Evolutionary conservation across 2,113 vertebrate genomes (phyloP), one percentile per base, ranked within the genome.

Genomic region (Myotis brandtii): DNA sequence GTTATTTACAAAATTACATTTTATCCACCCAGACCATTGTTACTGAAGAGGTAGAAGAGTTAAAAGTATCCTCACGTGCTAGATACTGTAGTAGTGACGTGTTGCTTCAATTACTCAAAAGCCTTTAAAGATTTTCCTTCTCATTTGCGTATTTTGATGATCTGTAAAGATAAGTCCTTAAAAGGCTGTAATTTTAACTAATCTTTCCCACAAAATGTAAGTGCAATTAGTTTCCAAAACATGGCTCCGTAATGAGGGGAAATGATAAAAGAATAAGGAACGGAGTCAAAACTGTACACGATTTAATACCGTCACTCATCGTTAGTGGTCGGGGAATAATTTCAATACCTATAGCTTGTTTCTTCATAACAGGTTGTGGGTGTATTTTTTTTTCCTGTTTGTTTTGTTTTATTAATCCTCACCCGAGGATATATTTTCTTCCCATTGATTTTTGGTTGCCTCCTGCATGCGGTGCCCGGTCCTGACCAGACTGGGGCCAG

Each of bases 151-250:
- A 50, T 52, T 85, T 82, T 69, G 92, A 48, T 77, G 54, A 40
- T 40, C 50, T 34, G 30, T 14, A 69, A 86, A 83, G 37, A 43
- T 64, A 91, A 82, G 32, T 54, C 72, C 17, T 94, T 59, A 37
- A 64, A 69, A 64, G 32, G 64, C 34, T 75, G 69, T 3, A 0
- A 46, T 66, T 90, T n/a, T 69, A 86, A 93, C 23, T 87, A 75
- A 30, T 73, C 6, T 46, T 11, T 67, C 48, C 34, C 69, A 79
- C 86, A 43, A 91, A 70, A 76, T 77, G 2, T 46, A 85, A 62
- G 14, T 20, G 59, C 40, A 70, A 73, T 75, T 76, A 70, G 34
- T 86, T 87, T 90, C 37, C 80, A 73, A 95, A 95, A 77, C 72
- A 30, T 54, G 10, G 9, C 52, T 43, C n/a, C 72, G 52, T 66